phyloP scores from a whole-genome alignment of 2,888 invertebrate species.

The Nephrotoma appendiculata region DNA sequence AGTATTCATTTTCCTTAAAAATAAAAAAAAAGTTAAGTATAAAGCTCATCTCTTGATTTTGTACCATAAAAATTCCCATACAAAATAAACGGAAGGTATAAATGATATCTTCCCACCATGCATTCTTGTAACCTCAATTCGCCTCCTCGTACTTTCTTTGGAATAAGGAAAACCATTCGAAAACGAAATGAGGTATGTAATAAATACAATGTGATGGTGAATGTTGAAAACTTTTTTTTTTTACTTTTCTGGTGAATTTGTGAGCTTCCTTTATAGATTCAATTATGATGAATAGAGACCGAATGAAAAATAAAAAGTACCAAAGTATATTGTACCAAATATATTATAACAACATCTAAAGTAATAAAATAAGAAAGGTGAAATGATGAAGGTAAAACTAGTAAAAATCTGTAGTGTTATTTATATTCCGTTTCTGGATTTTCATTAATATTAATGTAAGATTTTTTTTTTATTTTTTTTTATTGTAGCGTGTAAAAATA shows the following conservation, averaged over 20 bases:
- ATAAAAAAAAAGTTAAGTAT: not conserved
- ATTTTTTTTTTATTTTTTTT: not conserved
- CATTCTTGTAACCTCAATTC: not conserved
- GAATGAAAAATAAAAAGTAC: not conserved
- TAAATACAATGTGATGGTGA: not conserved
- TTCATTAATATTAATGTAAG: not conserved
- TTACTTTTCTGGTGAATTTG: not conserved
- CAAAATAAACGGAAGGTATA: not conserved
- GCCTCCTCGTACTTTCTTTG: not conserved
- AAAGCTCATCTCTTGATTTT: not conserved
- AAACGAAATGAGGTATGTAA: not conserved
- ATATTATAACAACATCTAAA: not conserved
- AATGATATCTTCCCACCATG: not conserved
- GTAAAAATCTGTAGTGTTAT: not conserved
- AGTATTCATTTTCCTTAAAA: not conserved
- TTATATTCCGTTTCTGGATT: not conserved
- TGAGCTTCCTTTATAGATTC: not conserved
- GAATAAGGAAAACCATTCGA: not conserved
- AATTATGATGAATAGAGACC: not conserved
- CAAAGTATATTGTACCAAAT: not conserved
- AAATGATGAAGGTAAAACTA: not conserved
- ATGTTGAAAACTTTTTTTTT: not conserved
- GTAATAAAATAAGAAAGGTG: not conserved
- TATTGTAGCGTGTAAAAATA: not conserved
- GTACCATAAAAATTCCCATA: not conserved